phyloP scores from a whole-genome alignment of 2,113 vertebrate genomes.

The Tinamus guttatus region DNA sequence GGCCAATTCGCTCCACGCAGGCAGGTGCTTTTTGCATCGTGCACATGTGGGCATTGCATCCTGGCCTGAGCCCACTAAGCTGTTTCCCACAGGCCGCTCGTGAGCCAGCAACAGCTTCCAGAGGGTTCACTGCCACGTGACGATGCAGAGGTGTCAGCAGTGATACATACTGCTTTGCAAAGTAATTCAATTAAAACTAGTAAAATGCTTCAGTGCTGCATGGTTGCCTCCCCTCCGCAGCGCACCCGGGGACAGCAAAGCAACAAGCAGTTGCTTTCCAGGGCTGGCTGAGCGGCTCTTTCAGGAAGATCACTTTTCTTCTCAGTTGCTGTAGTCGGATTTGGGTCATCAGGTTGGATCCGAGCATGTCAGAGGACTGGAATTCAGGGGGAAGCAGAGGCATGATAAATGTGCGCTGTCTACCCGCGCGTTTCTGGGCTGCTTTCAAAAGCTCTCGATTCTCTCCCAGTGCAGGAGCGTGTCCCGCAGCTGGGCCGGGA shows the following conservation, averaged over 20 bases:
- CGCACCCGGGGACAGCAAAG: rapidly evolving
- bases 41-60: not conserved
- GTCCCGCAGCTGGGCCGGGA: not conserved
- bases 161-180: rapidly evolving
- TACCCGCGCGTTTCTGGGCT: not conserved
- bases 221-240: not conserved
- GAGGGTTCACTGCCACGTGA: rapidly evolving
- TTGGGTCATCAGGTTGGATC: slow-evolving; percentile 39
- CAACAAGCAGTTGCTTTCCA: rapidly evolving
- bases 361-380: slow-evolving; percentile 2
- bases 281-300: not conserved
- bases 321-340: slow-evolving; percentile 20
- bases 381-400: not conserved
- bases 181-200: not conserved
- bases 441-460: not conserved
- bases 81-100: not conserved
- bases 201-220: not conserved
- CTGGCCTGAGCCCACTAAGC: not conserved
- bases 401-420: not conserved
- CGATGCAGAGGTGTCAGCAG: not conserved
- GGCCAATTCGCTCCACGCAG: rapidly evolving
- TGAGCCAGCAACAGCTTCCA: not conserved
- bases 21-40: not conserved
- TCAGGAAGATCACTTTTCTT: not conserved
- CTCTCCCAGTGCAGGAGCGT: not conserved